Conservation (phyloP, 2,888 invertebrate genomes). For the Tipula confusa region DNA sequence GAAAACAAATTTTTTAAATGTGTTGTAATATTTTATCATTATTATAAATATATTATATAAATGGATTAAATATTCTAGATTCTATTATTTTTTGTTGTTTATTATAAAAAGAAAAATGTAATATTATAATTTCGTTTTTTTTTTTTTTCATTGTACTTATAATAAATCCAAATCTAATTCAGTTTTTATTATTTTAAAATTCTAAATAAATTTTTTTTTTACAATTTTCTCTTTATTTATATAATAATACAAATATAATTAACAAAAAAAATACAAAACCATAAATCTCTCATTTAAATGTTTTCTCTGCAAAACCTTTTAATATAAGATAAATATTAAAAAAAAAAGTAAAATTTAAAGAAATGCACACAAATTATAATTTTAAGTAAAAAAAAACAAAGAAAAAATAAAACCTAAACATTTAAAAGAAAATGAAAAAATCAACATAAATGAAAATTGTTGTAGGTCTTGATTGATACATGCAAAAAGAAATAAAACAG, state of each 20-base stretch:
- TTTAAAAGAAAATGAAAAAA: neutral
- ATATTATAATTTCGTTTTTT: neutral
- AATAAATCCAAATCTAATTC: neutral
- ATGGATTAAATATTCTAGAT: neutral
- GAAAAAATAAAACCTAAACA: neutral
- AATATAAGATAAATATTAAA: neutral
- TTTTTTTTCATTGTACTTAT: neutral
- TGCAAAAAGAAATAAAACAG: constrained; percentile 20
- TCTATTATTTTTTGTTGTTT: constrained; percentile 12
- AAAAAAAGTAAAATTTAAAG: neutral
- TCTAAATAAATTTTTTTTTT: too few species aligned
- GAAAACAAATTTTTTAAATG: neutral
- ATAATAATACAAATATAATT: too few species aligned
- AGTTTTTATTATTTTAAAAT: neutral
- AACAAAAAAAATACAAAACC: neutral
- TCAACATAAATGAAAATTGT: neutral
- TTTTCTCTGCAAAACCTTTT: neutral
- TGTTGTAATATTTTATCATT: neutral
- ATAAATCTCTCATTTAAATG: neutral
- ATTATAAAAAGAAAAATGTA: neutral
- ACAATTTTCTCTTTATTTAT: too few species aligned
- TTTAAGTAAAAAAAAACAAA: neutral
- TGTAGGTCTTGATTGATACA: constrained; percentile 20
- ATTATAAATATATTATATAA: neutral
- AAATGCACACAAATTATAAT: constrained; percentile 20